Evolutionary conservation across 2,797 vertebrate genomes (phyloP).

Genomic region (Ptychobarbus kaznakovi): DNA sequence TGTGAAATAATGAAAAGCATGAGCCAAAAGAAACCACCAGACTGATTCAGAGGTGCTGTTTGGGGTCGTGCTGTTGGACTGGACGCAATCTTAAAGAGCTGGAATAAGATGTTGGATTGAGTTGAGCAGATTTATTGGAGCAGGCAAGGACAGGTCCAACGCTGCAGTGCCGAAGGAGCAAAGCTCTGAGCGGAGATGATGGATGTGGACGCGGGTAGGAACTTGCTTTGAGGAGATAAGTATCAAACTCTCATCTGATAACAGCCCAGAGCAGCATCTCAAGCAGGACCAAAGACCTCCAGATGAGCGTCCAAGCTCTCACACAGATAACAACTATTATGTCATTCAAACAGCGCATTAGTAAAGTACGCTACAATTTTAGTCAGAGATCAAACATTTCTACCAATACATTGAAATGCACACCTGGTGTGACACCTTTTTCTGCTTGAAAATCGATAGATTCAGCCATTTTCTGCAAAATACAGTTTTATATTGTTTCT

Average conservation of each 20-base stretch:
- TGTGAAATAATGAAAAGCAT: constrained; percentile 63
- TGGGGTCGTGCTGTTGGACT: constrained; percentile 21
- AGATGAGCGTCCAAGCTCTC: constrained; percentile 28
- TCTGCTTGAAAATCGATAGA: background rate
- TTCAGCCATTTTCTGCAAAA: background rate
- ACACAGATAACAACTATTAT: background rate
- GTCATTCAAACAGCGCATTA: background rate
- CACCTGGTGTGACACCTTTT: background rate
- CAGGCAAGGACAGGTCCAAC: constrained; percentile 61
- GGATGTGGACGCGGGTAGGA: constrained; percentile 68
- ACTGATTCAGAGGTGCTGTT: constrained; percentile 53
- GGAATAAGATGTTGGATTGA: constrained; percentile 48
- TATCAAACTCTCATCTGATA: constrained; percentile 47
- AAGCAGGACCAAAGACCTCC: constrained; percentile 36
- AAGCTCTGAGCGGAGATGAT: constrained; percentile 55
- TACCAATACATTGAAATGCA: background rate
- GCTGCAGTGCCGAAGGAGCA: constrained; percentile 63
- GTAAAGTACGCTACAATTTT: background rate
- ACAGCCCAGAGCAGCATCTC: constrained; percentile 36
- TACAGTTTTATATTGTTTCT: background rate
- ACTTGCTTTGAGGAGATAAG: constrained; percentile 65
- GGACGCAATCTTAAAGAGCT: constrained; percentile 42
- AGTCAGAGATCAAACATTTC: constrained; percentile 1
- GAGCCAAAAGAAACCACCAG: constrained; percentile 58
- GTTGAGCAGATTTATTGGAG: constrained; percentile 55